Base-by-base conservation (phyloP, 2,113 vertebrate species). In the Ranitomeya variabilis region DNA sequence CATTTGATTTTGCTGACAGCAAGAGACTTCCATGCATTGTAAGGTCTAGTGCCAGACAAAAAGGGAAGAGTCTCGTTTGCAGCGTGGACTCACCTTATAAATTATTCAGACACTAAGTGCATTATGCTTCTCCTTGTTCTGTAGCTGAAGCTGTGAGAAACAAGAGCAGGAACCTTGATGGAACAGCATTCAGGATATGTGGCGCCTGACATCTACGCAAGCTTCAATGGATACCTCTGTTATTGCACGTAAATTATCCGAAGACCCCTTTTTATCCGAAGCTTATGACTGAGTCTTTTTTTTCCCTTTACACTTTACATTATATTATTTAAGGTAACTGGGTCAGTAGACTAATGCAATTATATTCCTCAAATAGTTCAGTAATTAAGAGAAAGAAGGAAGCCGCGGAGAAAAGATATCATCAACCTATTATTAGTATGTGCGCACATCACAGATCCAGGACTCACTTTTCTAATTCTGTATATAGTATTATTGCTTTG, bases 31-130 rank as follows among this genome's bases (percentile, higher is more conserved):
- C 26, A 62, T 86, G 54, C 54, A 76, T 60, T 21, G 31, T 57
- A 86, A 57, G 31, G 73, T 57, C 51, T 84, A 14, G 82, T 31
- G 62, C 26, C 57, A 84, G 64, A 55, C 51, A 54, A 55, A 9
- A 87, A 69, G n/a, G 64, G 80, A 57, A 59, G 59, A n/a, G 52
- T 60, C 77, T 80, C n/a, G 52, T 80, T 79, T 80, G 86, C 86
- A 81, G 77, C 64, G 54, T 45, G 77, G 86, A 26, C 51, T 87
- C 77, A 45, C 51, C 52, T 66, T 87, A 87, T 87, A 80, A 87
- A 87, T 87, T 81, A 87, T 87, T 87, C 86, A 87, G 23, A 21
- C 86, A 80, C 86, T 80, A 54, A 80, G 86, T 87, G 86, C 77
- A 87, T 87, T 87, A 87, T 67, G 86, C 78, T 87, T 80, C 77